Evolutionary conservation across 1,140 invertebrate genomes (phyloP), one percentile per base, ranked within the genome.

Genomic region (Leptopilina boulardi): DNA sequence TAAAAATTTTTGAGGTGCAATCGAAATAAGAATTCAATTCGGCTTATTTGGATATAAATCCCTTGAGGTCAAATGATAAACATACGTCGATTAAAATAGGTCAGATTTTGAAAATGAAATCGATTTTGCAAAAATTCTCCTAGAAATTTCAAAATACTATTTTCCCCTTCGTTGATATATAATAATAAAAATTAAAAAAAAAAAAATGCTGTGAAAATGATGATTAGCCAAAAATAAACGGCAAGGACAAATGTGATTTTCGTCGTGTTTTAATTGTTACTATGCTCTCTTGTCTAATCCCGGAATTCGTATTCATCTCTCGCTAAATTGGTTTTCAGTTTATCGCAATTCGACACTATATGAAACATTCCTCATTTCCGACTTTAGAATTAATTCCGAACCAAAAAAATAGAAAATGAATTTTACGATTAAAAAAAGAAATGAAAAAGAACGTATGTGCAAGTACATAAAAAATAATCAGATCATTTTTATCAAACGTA

Each of bases 361-460:
- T 23, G 59, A 66, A 66, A 23, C 34, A 23, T 66, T 66, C 26
- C 59, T 66, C 59, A 66, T 66, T 66, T 66, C 59, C 59, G 59
- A 3, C 21, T 66, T 11, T 66, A 66, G 23, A n/a, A 66, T 66
- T 66, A 66, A 66, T 66, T 30, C 59, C 59, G 59, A 23, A 30
- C n/a, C n/a, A n/a, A 38, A 38, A 38, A 66, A 34, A 66, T n/a
- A 23, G 59, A 51, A 15, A 66, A 66, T 30, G 15, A 30, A n/a
- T 66, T 66, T n/a, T 66, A 26, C 47, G 59, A 66, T 34, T 66
- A 30, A 34, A 15, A 66, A 66, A 30, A 66, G 26, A 66, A 23
- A n/a, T 4, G 59, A 66, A 66, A 66, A 66, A 66, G 59, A 66
- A 34, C 59, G 59, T 66, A 3, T 66, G 23, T 23, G n/a, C n/a